These are phyloP conservation scores for Aphelinus certus DNA, from an alignment of 1,140 invertebrate genomes.

Conservation along the genomic window DNA sequence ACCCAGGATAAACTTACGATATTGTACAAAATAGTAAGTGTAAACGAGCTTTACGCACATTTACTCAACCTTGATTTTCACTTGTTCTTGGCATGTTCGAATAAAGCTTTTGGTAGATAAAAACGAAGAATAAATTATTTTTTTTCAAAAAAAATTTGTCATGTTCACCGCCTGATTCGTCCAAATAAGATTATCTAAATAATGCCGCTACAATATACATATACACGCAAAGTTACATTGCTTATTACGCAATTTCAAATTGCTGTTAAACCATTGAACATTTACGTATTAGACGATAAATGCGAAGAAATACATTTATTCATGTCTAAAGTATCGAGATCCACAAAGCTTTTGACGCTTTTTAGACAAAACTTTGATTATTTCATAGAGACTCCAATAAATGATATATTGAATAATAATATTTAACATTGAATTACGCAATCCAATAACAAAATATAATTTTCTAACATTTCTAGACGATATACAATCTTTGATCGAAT, in stretches of 20 bases:
- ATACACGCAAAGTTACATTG: slow-evolving; percentile 32
- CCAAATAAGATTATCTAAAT: slow-evolving; percentile 34
- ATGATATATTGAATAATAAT: slow-evolving; percentile 9
- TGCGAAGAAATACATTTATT: slow-evolving; percentile 36
- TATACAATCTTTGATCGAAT: slow-evolving; percentile 20
- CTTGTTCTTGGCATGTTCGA: slow-evolving; percentile 12
- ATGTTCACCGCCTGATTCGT: slow-evolving; percentile 11
- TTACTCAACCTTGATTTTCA: not conserved
- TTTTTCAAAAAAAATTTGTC: slow-evolving; percentile 3
- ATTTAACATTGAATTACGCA: slow-evolving; percentile 27
- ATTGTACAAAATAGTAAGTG: slow-evolving; percentile 18
- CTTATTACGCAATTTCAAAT: slow-evolving; percentile 33
- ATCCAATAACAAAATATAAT: slow-evolving; percentile 31
- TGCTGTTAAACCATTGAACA: slow-evolving; percentile 8
- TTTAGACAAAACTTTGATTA: not conserved
- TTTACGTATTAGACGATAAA: slow-evolving; percentile 24
- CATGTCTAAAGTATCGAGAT: slow-evolving; percentile 30
- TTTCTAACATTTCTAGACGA: not conserved
- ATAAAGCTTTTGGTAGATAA: slow-evolving; percentile 14
- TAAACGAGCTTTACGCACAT: not conserved
- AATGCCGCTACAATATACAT: slow-evolving; percentile 38
- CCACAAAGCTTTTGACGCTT: slow-evolving; percentile 24
- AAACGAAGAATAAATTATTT: not conserved
- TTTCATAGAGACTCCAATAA: too few relatives aligned
- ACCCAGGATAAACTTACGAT: slow-evolving; percentile 23